Base-by-base conservation (phyloP, 2,888 invertebrate genomes). In the Ectemnius cavifrons region DNA sequence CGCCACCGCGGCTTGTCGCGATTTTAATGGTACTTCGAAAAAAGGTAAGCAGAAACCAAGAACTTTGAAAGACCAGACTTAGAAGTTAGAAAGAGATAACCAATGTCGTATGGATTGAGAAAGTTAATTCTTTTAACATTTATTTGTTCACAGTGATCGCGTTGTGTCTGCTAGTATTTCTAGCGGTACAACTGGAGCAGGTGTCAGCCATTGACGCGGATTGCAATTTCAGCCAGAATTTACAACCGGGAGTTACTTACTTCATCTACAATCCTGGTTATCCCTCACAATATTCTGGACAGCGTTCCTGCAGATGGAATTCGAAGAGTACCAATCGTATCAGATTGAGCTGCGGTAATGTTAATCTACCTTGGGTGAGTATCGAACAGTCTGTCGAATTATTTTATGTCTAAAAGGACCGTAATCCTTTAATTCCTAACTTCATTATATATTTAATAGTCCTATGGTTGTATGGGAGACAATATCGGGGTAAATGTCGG, bases 291-390 rank as follows among this genome's bases (percentile, higher is more conserved):
- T 94, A 94, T 81, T 0, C 58, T 0, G 81, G 87, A 0, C 89
- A 89, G 0, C 82, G 83, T 0, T 82, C 86, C 1, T 94, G 94
- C 77, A 88, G 92, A 13, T 94, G 94, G 94, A 91, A 91, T 0
- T 92, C 92, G 61, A 91, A 87, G 63, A 92, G 93, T 72, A 86
- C 91, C 2, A 68, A 80, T 8, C 37, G 37, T 37, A 47, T 90
- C 2, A 75, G 76, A 27, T 62, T 94, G 13, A 88, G 90, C 2
- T 94, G 94, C 79, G 77, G 88, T 0, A 88, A 89, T 1, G 89
- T 94, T 4, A 62, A 85, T 0, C 13, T 94, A 45, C 93, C 94
- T 2, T 63, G 87, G 84, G 94, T 94, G 89, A 88, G 89, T 14
- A 84, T 5, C 16, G 11, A 20, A 16, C 37, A 37, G 2, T 37